These are phyloP conservation scores for Centropyge bicolor DNA, from an alignment of 2,797 vertebrate species.

Conservation along the genomic window DNA sequence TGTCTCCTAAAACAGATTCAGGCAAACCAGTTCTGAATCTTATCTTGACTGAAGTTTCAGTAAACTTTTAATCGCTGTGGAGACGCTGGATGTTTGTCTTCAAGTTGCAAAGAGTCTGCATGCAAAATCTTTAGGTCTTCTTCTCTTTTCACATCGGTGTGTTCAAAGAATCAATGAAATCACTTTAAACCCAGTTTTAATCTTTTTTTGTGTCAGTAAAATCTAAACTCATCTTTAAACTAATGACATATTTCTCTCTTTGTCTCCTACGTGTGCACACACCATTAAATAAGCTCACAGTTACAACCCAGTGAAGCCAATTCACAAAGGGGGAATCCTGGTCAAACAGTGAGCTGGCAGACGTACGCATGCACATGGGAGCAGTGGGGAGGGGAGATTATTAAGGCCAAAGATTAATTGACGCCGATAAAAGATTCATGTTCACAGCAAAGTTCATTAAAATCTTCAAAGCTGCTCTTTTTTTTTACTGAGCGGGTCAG, in stretches of 20 bases:
- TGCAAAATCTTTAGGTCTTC: not conserved
- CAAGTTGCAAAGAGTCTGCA: not conserved
- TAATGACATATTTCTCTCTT: slow-evolving; percentile 22
- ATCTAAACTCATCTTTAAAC: slow-evolving; percentile 35
- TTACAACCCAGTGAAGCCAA: slow-evolving; percentile 49
- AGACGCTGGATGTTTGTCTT: not conserved
- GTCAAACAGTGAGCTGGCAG: slow-evolving; percentile 69
- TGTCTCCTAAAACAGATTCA: not conserved
- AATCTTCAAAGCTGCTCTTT: slow-evolving; percentile 73
- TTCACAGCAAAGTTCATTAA: slow-evolving; percentile 80
- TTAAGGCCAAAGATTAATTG: slow-evolving; percentile 81
- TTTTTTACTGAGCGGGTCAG: slow-evolving; percentile 45
- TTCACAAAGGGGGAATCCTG: slow-evolving; percentile 53
- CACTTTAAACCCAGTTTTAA: slow-evolving; percentile 1
- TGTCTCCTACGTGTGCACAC: slow-evolving; percentile 21
- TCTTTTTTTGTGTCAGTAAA: slow-evolving; percentile 2
- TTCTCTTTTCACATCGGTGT: not conserved
- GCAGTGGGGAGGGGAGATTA: slow-evolving; percentile 68
- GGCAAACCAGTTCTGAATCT: not conserved
- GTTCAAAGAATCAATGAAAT: slow-evolving; percentile 7
- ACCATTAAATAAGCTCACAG: slow-evolving; percentile 49
- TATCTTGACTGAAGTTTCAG: not conserved
- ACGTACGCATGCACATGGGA: slow-evolving; percentile 46
- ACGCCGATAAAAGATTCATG: slow-evolving; percentile 82
- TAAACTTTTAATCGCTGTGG: not conserved